These are phyloP conservation scores for Lithophane socia DNA, from an alignment of 2,888 invertebrate species.

Conservation along the genomic window DNA sequence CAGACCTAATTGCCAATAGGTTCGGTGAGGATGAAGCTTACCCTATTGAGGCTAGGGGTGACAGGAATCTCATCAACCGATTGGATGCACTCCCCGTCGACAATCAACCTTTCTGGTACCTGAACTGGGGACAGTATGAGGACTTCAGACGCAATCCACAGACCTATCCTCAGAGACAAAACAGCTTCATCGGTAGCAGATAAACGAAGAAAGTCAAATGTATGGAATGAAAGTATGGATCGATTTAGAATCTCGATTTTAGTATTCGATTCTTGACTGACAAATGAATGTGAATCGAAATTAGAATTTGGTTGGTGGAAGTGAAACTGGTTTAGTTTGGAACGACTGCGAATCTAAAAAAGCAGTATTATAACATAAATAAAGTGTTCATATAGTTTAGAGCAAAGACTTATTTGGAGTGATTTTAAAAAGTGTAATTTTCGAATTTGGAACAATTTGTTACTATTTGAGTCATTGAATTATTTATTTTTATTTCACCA, in stretches of 20 bases:
- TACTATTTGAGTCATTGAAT: not conserved
- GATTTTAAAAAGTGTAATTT: not conserved
- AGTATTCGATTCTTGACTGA: constrained; percentile 38
- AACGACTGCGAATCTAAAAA: constrained; percentile 18
- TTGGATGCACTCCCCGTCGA: constrained; percentile 51
- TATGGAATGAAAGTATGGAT: constrained; percentile 22
- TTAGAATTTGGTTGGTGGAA: constrained; percentile 13
- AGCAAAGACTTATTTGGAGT: not conserved
- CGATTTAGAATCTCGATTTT: constrained; percentile 23
- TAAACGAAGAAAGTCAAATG: constrained; percentile 25
- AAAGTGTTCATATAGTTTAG: constrained; percentile 10
- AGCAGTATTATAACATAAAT: constrained; percentile 32
- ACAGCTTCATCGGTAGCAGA: constrained; percentile 68
- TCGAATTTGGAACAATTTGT: not conserved
- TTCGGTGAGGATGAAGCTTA: constrained; percentile 86
- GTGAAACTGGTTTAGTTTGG: not conserved
- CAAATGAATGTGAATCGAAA: constrained; percentile 36
- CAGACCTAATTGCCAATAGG: constrained; percentile 82
- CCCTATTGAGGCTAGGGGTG: constrained; percentile 89
- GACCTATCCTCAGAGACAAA: constrained; percentile 77
- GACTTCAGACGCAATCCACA: constrained; percentile 81
- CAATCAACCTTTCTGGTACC: constrained; percentile 61
- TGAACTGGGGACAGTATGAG: constrained; percentile 74
- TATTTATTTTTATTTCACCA: constrained; percentile 5
- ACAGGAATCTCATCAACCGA: constrained; percentile 56